Percentiles rank a stretch among this genome's conserved stretches.
phyloP scores from a whole-genome alignment of 2,113 vertebrate species.

The Entosphenus tridentatus region DNA sequence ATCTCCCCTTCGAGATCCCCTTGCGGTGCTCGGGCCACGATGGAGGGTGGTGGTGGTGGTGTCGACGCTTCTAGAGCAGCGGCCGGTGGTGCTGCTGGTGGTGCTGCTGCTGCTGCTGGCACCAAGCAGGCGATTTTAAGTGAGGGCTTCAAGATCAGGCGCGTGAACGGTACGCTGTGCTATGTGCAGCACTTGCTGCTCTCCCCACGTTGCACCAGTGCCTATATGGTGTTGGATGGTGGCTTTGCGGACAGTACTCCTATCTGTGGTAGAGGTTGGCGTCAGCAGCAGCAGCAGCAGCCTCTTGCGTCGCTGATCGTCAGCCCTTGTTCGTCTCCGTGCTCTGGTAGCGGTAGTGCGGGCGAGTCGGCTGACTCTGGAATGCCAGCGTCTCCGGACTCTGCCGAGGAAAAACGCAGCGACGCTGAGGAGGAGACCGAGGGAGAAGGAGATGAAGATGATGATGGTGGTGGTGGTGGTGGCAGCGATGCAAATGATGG shows the following conservation, averaged over 20 bases:
- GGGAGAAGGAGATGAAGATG: conserved; percentile 36
- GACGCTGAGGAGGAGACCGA: conserved; percentile 54
- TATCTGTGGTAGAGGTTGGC: conserved; percentile 6
- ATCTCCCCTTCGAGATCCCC: no score
- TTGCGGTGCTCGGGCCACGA: no score
- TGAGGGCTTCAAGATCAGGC: conserved; percentile 81
- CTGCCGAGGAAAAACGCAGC: conserved; percentile 67
- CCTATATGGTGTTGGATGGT: conserved; percentile 11
- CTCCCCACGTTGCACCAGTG: conserved; percentile 12
- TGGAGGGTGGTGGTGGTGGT: conserved; percentile 15
- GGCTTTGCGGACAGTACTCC: conserved; percentile 1
- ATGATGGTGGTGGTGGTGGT: conserved; percentile 15
- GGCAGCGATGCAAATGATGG: no score
- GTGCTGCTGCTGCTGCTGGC: conserved; percentile 20
- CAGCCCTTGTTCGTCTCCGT: no score
- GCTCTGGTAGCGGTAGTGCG: no score
- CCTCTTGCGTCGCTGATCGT: neutral
- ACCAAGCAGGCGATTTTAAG: conserved; percentile 78
- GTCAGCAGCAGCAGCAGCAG: conserved; percentile 12
- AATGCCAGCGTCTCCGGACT: conserved; percentile 68
- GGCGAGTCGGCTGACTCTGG: conserved; percentile 54
- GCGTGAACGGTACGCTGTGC: conserved; percentile 95
- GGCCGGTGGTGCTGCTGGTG: conserved; percentile 54
- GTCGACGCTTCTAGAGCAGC: conserved; percentile 26
- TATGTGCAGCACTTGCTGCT: conserved; percentile 58